Evolutionary conservation across 2,113 vertebrate species (phyloP), one percentile per base, ranked within the genome.

Genomic region (Regulus satrapa): DNA sequence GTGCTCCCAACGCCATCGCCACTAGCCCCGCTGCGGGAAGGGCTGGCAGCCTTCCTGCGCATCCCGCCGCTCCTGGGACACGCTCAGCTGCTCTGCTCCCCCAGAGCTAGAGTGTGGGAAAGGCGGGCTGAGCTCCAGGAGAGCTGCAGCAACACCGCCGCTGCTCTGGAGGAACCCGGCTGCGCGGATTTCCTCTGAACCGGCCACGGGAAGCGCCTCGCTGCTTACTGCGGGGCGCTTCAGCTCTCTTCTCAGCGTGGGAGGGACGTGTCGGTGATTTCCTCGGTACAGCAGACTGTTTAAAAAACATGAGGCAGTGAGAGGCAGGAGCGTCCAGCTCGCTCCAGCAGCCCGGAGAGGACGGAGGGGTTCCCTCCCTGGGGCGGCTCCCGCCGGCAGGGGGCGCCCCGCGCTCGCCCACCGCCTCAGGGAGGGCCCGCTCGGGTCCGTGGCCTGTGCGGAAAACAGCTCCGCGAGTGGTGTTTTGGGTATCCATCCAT

Each of bases 341-440:
- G 14, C 20, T 5, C 10, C 45, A 13, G 1, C 1, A 1, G 10
- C 51, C 12, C 3, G 15, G 18, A 3, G 32, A 5, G 36, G 3
- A 58, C 36, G 23, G 23, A 28, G 9, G 4, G 5, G 58, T n/a
- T 10, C 41, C 25, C 9, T 36, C 40, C 48, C n/a, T 17, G 10
- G 56, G 55, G 8, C 16, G 17, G 32, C 38, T 62, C 38, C 46
- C 17, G 55, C 85, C 85, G 41, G 31, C 34, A 72, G 85, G 85
- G 85, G 75, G 85, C 58, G 75, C 48, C 48, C 74, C 24, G 40
- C 48, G 38, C 64, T 12, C 74, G 64, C 29, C 48, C 85, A 40
- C 19, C 9, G 58, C 66, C 49, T 0, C 40, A 25, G 56, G 34
- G 23, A 25, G 56, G 34, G 23, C 2, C 7, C 28, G n/a, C 55